phyloP scores from a whole-genome alignment of 2,113 vertebrate species.

The Sebastes schlegelii region DNA sequence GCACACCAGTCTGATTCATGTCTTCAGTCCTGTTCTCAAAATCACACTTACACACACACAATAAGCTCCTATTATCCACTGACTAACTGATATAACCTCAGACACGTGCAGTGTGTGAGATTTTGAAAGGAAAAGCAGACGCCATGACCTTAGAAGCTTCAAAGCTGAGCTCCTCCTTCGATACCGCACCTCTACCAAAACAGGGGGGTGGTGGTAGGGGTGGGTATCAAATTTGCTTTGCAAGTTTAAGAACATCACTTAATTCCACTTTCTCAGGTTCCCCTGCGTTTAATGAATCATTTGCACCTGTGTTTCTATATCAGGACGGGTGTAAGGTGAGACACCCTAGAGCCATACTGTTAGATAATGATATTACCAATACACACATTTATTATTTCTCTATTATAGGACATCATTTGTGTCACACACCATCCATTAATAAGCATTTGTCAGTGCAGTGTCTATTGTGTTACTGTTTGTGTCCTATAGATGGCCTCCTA shows the following conservation, averaged over 20 bases:
- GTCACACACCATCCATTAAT: constrained; percentile 2
- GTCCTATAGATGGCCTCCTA: constrained; percentile 62
- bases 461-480: constrained; percentile 46
- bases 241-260: constrained; percentile 77
- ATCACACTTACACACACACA: neutral
- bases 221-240: constrained; percentile 75
- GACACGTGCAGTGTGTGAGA: constrained; percentile 17
- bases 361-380: constrained; percentile 10
- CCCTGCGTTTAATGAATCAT: constrained; percentile 77
- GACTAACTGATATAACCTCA: constrained; percentile 34
- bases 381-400: constrained; percentile 8
- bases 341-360: constrained; percentile 10
- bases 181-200: constrained; percentile 52
- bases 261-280: constrained; percentile 83
- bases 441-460: constrained; percentile 13
- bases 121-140: constrained; percentile 61
- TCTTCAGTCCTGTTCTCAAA: constrained; percentile 15
- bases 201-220: neutral
- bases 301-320: constrained; percentile 78
- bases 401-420: neutral
- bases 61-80: neutral
- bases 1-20: neutral
- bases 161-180: constrained; percentile 49
- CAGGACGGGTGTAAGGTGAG: constrained; percentile 65
- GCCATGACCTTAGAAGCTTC: constrained; percentile 50